phyloP scores from a whole-genome alignment of 1,140 invertebrate genomes.

The Drosophila tropicalis region DNA sequence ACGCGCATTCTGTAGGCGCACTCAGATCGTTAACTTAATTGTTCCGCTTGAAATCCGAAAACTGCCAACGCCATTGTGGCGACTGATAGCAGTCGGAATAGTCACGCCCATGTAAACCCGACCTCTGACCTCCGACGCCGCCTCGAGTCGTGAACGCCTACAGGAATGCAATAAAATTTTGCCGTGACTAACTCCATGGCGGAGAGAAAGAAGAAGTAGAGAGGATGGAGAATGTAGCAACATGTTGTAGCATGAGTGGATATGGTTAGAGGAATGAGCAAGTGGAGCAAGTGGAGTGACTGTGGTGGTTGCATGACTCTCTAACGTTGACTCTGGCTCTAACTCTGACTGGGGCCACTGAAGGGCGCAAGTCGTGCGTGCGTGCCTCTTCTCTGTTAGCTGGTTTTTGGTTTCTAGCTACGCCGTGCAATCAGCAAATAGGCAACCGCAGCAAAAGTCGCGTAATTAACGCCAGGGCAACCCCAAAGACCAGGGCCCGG shows the following conservation, averaged over 20 bases:
- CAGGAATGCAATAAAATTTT: constrained; percentile 77
- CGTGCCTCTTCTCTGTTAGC: constrained; percentile 52
- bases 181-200: constrained; percentile 67
- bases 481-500: background rate
- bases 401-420: constrained; percentile 20
- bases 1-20: constrained; percentile 55
- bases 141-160: background rate
- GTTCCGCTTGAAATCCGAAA: constrained; percentile 79
- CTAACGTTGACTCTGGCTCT: background rate
- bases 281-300: constrained; percentile 1
- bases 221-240: constrained; percentile 30
- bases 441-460: constrained; percentile 77
- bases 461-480: constrained; percentile 70
- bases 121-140: background rate
- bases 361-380: constrained; percentile 64
- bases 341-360: constrained; percentile 14
- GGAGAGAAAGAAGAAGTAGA: constrained; percentile 39
- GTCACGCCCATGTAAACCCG: constrained; percentile 10
- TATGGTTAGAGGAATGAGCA: background rate
- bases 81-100: constrained; percentile 61
- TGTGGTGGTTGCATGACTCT: background rate
- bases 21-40: constrained; percentile 81
- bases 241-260: background rate
- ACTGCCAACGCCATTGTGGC: constrained; percentile 74
- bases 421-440: constrained; percentile 77